A percentile compares a stretch with the other conserved stretches of the same genome.
Conservation (phyloP, 2,888 invertebrate species). For the Tetheella fluctuosa region DNA sequence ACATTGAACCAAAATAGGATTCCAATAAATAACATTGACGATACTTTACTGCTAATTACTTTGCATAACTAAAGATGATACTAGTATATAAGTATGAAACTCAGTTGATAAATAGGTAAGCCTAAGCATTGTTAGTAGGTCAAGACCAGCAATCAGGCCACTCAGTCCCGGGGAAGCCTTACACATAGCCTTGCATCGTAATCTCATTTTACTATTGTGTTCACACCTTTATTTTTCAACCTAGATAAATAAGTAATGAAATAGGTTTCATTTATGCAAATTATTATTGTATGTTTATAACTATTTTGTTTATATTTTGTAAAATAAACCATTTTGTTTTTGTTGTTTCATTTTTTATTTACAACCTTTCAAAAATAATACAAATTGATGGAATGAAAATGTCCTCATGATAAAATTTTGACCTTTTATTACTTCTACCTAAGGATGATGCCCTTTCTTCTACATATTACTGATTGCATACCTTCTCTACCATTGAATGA, state of each 20-base stretch:
- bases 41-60: neutral
- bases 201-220: slow-evolving; percentile 62
- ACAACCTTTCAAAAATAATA: neutral
- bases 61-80: neutral
- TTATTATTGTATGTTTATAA: neutral
- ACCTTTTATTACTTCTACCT: too few species aligned
- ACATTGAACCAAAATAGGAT: neutral
- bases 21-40: neutral
- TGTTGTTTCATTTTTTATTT: neutral
- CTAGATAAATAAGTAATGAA: neutral
- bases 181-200: slow-evolving; percentile 63
- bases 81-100: neutral
- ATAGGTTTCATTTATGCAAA: neutral
- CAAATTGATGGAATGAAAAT: too few species aligned
- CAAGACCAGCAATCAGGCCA: slow-evolving; percentile 51
- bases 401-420: too few species aligned
- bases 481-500: too few species aligned
- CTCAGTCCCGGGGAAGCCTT: slow-evolving; percentile 60
- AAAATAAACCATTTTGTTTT: neutral
- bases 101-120: slow-evolving; percentile 4
- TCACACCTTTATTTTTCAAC: slow-evolving; percentile 31
- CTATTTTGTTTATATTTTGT: neutral
- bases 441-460: too few species aligned
- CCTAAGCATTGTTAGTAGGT: slow-evolving; percentile 59
- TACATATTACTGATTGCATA: too few species aligned